Conservation (phyloP, 2,113 vertebrate species). For the Pelecanus crispus region DNA sequence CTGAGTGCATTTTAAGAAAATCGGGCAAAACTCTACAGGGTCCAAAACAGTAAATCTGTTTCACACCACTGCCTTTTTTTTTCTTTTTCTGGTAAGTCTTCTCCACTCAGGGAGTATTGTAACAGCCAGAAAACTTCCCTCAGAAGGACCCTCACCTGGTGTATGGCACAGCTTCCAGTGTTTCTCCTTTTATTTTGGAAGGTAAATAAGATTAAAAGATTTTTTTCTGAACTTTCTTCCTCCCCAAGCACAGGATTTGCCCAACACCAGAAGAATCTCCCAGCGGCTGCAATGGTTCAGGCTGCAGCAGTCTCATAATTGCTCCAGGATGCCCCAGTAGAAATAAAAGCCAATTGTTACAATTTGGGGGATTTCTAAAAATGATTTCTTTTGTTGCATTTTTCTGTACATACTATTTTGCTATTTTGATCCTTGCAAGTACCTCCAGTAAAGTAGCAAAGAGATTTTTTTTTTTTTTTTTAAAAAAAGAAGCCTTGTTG, state of each 20-base stretch:
- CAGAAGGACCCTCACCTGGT: background rate
- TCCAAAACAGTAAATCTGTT: background rate
- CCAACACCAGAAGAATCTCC: background rate
- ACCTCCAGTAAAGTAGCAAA: background rate
- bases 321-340: background rate
- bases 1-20: background rate
- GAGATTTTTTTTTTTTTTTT: background rate
- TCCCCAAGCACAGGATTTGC: background rate
- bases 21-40: background rate
- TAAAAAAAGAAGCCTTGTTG: background rate
- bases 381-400: background rate
- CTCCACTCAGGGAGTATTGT: background rate
- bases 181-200: background rate
- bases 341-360: background rate
- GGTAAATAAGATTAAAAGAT: background rate
- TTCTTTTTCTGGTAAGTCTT: background rate
- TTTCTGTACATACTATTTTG: background rate
- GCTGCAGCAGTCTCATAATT: background rate
- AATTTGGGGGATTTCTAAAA: background rate
- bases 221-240: background rate
- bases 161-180: background rate
- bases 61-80: background rate
- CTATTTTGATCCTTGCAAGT: background rate
- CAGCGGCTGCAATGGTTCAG: background rate
- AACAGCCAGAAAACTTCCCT: background rate